Evolutionary conservation across 2,888 invertebrate species (phyloP).

Genomic region (Deilephila porcellus): DNA sequence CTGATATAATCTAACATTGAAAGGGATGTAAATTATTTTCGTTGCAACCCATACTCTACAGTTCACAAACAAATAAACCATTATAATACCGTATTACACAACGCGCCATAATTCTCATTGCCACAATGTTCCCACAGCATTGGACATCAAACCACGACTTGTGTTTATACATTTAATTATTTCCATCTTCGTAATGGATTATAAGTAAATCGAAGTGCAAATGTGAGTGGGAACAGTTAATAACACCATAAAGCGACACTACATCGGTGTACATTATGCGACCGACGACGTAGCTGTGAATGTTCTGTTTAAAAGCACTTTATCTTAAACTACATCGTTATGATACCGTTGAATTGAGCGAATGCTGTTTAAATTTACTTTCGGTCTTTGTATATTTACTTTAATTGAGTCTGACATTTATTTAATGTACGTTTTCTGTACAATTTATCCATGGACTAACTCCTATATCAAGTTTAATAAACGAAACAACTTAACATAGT

Average conservation of each 20-base stretch:
- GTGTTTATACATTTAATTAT: constrained; percentile 22
- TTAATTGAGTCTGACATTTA: not conserved
- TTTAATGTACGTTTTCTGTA: no score
- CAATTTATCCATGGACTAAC: no score
- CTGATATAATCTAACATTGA: no score
- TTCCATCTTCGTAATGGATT: constrained; percentile 3
- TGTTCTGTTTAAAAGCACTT: not conserved
- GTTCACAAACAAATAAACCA: not conserved
- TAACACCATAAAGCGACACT: not conserved
- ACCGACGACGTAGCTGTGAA: not conserved
- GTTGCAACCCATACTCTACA: not conserved
- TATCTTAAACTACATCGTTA: constrained; percentile 14
- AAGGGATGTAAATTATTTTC: no score
- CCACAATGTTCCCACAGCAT: constrained; percentile 14
- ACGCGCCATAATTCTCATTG: constrained; percentile 1
- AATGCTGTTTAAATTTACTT: not conserved
- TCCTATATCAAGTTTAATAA: no score
- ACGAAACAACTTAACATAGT: no score
- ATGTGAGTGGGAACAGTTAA: not conserved
- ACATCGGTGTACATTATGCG: not conserved
- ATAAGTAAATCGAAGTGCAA: constrained; percentile 9
- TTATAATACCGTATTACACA: constrained; percentile 2
- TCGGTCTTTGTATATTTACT: not conserved
- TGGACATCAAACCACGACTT: not conserved
- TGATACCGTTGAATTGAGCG: constrained; percentile 11